phyloP scores from a whole-genome alignment of 1,140 invertebrate genomes.

The Mya arenaria region DNA sequence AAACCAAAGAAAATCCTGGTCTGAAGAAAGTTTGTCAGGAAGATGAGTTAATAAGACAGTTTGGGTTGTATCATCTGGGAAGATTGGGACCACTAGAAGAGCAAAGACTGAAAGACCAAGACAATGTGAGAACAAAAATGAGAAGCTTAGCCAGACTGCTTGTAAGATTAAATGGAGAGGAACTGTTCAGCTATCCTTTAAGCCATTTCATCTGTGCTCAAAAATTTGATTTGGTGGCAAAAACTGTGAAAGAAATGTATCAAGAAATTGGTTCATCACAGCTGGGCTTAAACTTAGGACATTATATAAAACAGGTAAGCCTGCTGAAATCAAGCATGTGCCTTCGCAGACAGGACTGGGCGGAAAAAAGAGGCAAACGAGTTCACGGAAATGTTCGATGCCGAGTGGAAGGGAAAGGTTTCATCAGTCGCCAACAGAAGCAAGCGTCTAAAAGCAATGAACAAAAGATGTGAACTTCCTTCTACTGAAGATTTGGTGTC shows the following conservation, averaged over 20 bases:
- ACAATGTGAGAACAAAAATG: conserved; percentile 6
- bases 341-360: not conserved
- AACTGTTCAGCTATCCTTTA: not conserved
- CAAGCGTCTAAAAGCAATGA: conserved; percentile 12
- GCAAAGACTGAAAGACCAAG: conserved; percentile 26
- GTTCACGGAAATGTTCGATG: conserved; percentile 15
- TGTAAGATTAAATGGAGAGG: not conserved
- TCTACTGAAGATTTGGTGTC: conserved; percentile 24
- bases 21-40: not conserved
- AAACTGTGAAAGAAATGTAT: conserved; percentile 2
- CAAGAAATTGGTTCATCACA: conserved; percentile 28
- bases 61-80: not conserved
- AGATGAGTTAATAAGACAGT: conserved; percentile 10
- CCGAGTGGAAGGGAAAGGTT: conserved; percentile 50
- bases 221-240: not conserved
- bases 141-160: conserved; percentile 17
- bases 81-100: conserved; percentile 12
- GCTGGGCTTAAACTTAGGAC: conserved; percentile 27
- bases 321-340: conserved; percentile 22
- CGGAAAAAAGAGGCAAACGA: conserved; percentile 5
- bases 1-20: conserved; percentile 23
- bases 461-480: conserved; percentile 20
- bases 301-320: conserved; percentile 42
- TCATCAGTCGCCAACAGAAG: conserved; percentile 30
- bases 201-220: not conserved